phyloP scores from a whole-genome alignment of 2,797 vertebrate species.

The Fringilla coelebs region DNA sequence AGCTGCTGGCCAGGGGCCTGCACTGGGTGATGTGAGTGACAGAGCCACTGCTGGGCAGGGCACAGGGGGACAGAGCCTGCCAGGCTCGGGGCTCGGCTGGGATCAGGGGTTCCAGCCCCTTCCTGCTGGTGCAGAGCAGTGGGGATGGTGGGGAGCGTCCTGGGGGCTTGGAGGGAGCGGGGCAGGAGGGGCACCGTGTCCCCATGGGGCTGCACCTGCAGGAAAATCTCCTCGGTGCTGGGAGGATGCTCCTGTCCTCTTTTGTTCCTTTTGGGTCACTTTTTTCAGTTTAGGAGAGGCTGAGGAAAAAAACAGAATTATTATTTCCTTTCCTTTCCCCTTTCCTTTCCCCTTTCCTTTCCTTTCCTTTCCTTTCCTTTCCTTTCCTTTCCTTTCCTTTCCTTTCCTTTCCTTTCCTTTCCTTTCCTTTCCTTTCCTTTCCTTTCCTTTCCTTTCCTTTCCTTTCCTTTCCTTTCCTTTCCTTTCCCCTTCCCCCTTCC shows the following conservation, averaged over 20 bases:
- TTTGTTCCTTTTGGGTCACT: not conserved
- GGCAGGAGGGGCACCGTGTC: rapidly evolving
- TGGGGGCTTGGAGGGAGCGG: not conserved
- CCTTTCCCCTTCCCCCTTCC: too few relatives aligned
- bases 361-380: too few relatives aligned
- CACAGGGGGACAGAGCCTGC: not conserved
- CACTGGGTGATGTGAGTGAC: constrained; percentile 85
- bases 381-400: too few relatives aligned
- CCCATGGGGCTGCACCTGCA: not conserved
- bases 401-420: too few relatives aligned
- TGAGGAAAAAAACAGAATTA: not conserved
- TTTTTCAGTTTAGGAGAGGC: not conserved
- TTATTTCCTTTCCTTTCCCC: not conserved
- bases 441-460: too few relatives aligned
- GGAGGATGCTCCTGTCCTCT: not conserved
- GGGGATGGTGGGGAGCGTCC: not conserved
- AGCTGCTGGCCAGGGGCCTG: constrained; percentile 83
- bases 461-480: too few relatives aligned
- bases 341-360: too few relatives aligned
- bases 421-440: too few relatives aligned
- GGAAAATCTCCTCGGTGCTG: rapidly evolving
- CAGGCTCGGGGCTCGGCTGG: not conserved
- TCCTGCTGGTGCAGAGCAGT: rapidly evolving
- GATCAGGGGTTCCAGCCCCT: not conserved
- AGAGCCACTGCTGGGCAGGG: rapidly evolving